phyloP scores from a whole-genome alignment of 2,113 vertebrate species.

The Phaetusa simplex region DNA sequence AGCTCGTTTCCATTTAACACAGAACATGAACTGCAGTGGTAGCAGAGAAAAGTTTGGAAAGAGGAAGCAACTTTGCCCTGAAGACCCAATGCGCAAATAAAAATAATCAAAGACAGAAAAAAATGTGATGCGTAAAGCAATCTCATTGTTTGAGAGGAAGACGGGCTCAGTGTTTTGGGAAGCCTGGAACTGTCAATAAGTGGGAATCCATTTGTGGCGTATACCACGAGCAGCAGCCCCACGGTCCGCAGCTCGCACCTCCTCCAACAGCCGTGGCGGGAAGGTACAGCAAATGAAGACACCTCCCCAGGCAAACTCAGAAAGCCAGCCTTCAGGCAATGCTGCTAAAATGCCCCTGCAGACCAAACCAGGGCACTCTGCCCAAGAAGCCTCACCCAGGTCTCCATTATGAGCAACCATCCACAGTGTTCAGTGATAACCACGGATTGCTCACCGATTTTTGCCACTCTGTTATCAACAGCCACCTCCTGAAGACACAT shows the following conservation, averaged over 20 bases:
- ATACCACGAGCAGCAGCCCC: background rate
- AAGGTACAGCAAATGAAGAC: background rate
- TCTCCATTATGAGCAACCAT: background rate
- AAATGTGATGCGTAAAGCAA: background rate
- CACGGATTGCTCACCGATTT: background rate
- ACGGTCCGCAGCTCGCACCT: background rate
- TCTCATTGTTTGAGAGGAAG: background rate
- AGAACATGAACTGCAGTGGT: background rate
- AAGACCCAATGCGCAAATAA: background rate
- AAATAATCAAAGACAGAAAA: background rate
- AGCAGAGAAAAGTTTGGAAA: background rate
- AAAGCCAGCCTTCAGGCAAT: background rate
- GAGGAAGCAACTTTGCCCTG: background rate
- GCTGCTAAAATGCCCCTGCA: background rate
- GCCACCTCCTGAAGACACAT: background rate
- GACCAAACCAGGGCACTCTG: background rate
- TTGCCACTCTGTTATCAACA: background rate
- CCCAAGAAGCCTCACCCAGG: background rate
- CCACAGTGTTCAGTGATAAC: background rate
- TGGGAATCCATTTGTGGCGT: background rate
- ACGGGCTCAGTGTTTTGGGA: background rate
- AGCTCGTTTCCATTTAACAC: background rate
- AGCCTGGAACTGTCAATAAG: background rate
- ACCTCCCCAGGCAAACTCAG: background rate
- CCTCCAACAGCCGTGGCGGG: background rate